Base-by-base conservation (phyloP, 2,888 invertebrate species). In the Cephalotes varians region DNA sequence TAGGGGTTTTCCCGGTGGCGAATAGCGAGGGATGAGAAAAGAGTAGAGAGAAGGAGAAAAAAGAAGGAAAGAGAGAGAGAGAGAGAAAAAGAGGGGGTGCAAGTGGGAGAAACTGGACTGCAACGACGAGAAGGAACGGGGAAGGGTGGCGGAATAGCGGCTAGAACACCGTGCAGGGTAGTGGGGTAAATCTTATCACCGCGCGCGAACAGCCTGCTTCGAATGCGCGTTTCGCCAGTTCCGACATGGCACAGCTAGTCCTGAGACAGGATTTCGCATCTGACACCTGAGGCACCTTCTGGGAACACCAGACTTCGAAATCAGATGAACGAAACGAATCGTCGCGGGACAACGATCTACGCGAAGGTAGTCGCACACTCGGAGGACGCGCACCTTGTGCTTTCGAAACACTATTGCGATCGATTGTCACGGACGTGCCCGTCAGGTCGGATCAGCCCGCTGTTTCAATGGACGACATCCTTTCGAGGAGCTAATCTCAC, bases 121-220 rank as follows among this genome's bases (percentile, higher is more conserved):
- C 67, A 44, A 49, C 60, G 31, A 28, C 7, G 31, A 31, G 2
- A n/a, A 34, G 18, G 12, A 21, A 5, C 2, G 34, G 21, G 71
- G 9, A 18, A 15, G 31, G 64, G 44, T 44, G 44, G 54, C 12
- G 28, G 44, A 44, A 37, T 18, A 21, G 51, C 47, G n/a, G 15
- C 84, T 88, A 80, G 83, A 74, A 82, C 76, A 79, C 84, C 83
- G 64, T 71, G 85, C 77, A 74, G 73, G 58, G 49, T 64, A 54
- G 67, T 64, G 65, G 58, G 86, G 80, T 80, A 67, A 74, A 76
- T 79, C 18, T 72, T 77, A 71, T 77, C 77, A 25, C 31, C 54
- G 72, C 77, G 74, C 74, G 77, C 44, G n/a, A 72, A 56, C 21
- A 31, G 18, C 31, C 44, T 31, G 56, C 7, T 56, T 44, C 72